Conservation (phyloP, 2,888 invertebrate genomes). For the Erebia epiphron region DNA sequence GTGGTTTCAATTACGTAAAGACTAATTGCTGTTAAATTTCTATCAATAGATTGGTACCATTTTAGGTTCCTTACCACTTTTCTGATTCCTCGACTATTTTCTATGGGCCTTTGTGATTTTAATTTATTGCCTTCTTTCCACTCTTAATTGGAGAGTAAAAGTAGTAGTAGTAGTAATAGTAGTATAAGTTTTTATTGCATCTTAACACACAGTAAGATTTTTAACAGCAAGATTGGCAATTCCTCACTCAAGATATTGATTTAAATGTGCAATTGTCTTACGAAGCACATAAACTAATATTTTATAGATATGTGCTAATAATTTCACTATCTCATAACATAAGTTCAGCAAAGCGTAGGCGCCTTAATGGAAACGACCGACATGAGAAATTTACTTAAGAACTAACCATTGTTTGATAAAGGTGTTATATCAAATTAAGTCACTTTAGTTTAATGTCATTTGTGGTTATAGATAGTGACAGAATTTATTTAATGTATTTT, state of each 20-base stretch:
- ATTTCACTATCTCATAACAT: slow-evolving; percentile 39
- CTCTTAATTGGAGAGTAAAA: too few relatives aligned
- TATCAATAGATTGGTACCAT: not conserved
- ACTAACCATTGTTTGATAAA: slow-evolving; percentile 43
- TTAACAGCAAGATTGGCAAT: not conserved
- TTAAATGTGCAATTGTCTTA: slow-evolving; percentile 26
- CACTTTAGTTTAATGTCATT: slow-evolving; percentile 37
- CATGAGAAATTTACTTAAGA: slow-evolving; percentile 40
- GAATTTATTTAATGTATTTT: too few relatives aligned
- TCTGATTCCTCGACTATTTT: too few relatives aligned
- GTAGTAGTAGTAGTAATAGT: too few relatives aligned
- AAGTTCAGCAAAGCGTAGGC: slow-evolving; percentile 43
- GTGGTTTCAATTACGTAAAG: slow-evolving; percentile 7
- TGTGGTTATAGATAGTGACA: not conserved
- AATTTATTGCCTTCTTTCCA: too few relatives aligned
- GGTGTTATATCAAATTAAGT: slow-evolving; percentile 38
- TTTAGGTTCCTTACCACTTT: too few relatives aligned
- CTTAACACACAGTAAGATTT: too few relatives aligned
- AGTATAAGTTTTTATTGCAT: too few relatives aligned
- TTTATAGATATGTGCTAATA: slow-evolving; percentile 34
- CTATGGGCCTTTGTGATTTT: too few relatives aligned
- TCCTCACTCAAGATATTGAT: slow-evolving; percentile 19
- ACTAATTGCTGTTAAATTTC: not conserved
- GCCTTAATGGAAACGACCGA: slow-evolving; percentile 41
- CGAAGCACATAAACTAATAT: slow-evolving; percentile 17